phyloP scores from a whole-genome alignment of 2,797 vertebrate species.

The Falco biarmicus region DNA sequence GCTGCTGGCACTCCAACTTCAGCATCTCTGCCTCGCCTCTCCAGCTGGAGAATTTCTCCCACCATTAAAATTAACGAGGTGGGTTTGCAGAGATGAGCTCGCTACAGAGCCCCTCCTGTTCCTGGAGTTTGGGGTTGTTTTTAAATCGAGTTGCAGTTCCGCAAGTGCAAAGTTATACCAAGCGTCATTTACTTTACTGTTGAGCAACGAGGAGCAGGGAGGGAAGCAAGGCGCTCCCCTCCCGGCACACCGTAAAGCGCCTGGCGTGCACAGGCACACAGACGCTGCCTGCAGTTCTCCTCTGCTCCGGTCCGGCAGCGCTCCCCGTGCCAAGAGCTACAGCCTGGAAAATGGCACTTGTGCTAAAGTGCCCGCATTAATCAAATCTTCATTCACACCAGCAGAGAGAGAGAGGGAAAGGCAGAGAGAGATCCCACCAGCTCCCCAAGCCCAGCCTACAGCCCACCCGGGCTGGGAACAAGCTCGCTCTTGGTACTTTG shows the following conservation, averaged over 20 bases:
- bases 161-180: conserved; percentile 61
- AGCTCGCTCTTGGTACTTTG: accelerated
- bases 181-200: conserved; percentile 74
- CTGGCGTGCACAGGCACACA: not conserved
- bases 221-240: conserved; percentile 30
- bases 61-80: conserved; percentile 74
- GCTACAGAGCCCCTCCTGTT: conserved; percentile 28
- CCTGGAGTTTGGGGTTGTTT: conserved; percentile 42
- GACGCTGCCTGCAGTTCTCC: conserved; percentile 1
- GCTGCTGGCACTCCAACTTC: not conserved
- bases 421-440: not conserved
- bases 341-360: conserved; percentile 67
- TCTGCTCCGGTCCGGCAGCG: not conserved
- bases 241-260: not conserved
- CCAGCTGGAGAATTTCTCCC: conserved; percentile 46
- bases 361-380: conserved; percentile 62
- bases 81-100: conserved; percentile 41
- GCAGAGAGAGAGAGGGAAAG: not conserved
- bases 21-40: conserved; percentile 22
- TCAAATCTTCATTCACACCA: conserved; percentile 62
- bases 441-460: not conserved
- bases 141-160: conserved; percentile 63
- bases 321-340: conserved; percentile 51
- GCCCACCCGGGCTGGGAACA: not conserved
- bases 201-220: conserved; percentile 33